These are phyloP conservation scores for Ryuthela nishihirai DNA, from an alignment of 2,888 invertebrate genomes.

Conservation along the genomic window DNA sequence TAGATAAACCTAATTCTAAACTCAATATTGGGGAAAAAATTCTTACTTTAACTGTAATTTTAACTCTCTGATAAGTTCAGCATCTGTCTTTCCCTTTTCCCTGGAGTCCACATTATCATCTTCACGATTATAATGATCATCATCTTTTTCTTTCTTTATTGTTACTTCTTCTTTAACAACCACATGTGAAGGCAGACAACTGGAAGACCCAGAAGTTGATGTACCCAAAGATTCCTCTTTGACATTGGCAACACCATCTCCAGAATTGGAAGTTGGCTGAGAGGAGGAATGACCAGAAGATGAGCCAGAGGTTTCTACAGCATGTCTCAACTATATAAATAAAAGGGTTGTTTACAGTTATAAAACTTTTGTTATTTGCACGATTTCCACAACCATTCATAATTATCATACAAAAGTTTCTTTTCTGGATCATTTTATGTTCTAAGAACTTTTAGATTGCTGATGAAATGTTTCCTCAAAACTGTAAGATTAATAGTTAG, in stretches of 20 bases:
- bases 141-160: constrained; percentile 50
- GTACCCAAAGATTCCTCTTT: constrained; percentile 36
- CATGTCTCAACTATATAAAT: not conserved
- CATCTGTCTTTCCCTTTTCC: constrained; percentile 54
- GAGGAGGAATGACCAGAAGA: not conserved
- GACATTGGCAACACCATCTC: constrained; percentile 15
- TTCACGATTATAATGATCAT: constrained; percentile 41
- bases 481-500: too few relatives aligned
- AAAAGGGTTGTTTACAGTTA: too few relatives aligned
- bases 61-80: constrained; percentile 77
- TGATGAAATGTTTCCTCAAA: too few relatives aligned
- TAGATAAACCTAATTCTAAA: too few relatives aligned
- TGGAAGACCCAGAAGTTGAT: constrained; percentile 40
- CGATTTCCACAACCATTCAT: too few relatives aligned
- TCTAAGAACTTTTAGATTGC: too few relatives aligned
- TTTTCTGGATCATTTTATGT: too few relatives aligned
- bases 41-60: constrained; percentile 87
- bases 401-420: too few relatives aligned
- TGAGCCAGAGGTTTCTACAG: not conserved
- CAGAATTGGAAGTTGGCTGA: constrained; percentile 22
- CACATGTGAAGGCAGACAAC: constrained; percentile 21
- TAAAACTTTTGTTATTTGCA: too few relatives aligned
- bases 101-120: constrained; percentile 41
- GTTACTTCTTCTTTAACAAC: constrained; percentile 45
- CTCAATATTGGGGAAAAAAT: too few relatives aligned